Base-by-base conservation (phyloP, 2,888 invertebrate species). In the Byasa hedistus region DNA sequence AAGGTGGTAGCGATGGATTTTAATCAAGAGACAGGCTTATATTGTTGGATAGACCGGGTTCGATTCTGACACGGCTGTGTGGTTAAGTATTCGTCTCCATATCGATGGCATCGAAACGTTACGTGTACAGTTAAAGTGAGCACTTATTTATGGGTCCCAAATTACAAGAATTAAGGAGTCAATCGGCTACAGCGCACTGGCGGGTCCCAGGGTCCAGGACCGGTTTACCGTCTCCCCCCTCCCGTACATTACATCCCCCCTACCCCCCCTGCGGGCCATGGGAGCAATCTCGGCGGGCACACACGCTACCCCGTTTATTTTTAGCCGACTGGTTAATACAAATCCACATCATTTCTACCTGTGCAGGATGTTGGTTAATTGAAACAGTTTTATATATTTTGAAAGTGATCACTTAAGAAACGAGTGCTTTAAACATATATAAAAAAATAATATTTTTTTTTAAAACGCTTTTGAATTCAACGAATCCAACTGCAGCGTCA, bases 281-380 rank as follows among this genome's bases (percentile, higher is more conserved):
- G 70, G 69, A 70, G 69, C 75, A 72, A 74, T 73, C 74, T 72
- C 74, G 54, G 72, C 73, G 70, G 73, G 74, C 73, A 72, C 73
- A 71, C 76, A 73, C 74, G 73, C 73, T 74, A 74, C 73, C 74
- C 75, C 73, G 82, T 83, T 83, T 86, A 86, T 86, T 85, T 86
- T 83, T 83, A 85, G 81, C 80, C 75, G 80, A 84, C 85, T 77
- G 82, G 85, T 86, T 83, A 75, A 75, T 75, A 80, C 75, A 77
- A 79, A 79, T 79, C 74, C 75, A 73, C 77, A 73, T 75, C 75
- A 76, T 75, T 73, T 70, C 70, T 71, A 71, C 73, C 73, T 70
- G 72, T 54, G 27, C 51, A 17, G 32, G 57, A 27, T 48, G n/a
- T 61, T 23, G 48, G 23, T 19, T 52, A 63, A 63, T 60, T 67